Evolutionary conservation across 2,113 vertebrate species (phyloP).

Genomic region (Hippocampus comes): DNA sequence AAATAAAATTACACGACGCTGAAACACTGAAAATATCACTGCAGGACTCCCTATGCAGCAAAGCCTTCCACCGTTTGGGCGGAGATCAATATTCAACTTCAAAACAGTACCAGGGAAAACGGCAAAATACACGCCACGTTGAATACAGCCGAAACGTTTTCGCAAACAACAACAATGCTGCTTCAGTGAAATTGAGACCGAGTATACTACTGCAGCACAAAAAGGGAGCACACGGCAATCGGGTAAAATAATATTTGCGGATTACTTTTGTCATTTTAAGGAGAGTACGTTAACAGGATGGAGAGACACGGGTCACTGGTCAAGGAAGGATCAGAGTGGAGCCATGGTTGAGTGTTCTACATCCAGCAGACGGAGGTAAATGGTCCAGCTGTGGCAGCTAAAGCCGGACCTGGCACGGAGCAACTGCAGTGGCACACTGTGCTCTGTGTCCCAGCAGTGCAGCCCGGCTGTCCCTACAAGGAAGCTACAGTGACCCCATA

Average conservation of each 20-base stretch:
- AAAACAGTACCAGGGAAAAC: no score
- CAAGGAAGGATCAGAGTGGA: slow-evolving; percentile 14
- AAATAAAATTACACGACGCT: no score
- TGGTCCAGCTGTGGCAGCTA: slow-evolving; percentile 56
- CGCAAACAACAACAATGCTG: not conserved
- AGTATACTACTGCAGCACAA: not conserved
- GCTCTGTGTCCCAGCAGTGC: slow-evolving; percentile 49
- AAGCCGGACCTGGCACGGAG: slow-evolving; percentile 59
- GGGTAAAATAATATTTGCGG: not conserved
- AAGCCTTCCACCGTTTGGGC: no score
- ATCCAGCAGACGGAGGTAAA: slow-evolving; percentile 25
- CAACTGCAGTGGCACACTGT: slow-evolving; percentile 55
- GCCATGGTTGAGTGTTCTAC: slow-evolving; percentile 34
- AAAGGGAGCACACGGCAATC: not conserved
- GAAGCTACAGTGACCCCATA: slow-evolving; percentile 63
- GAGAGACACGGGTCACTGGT: not conserved
- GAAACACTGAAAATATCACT: no score
- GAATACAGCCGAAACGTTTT: not conserved
- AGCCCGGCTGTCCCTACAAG: slow-evolving; percentile 60
- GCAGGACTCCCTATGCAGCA: no score
- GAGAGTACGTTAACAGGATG: not conserved
- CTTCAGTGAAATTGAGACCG: not conserved
- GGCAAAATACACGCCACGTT: not conserved
- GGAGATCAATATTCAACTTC: not conserved
- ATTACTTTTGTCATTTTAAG: not conserved